Evolutionary conservation across 1,140 invertebrate genomes (phyloP), one percentile per base, ranked within the genome.

Genomic region (Aphidius gifuensis): DNA sequence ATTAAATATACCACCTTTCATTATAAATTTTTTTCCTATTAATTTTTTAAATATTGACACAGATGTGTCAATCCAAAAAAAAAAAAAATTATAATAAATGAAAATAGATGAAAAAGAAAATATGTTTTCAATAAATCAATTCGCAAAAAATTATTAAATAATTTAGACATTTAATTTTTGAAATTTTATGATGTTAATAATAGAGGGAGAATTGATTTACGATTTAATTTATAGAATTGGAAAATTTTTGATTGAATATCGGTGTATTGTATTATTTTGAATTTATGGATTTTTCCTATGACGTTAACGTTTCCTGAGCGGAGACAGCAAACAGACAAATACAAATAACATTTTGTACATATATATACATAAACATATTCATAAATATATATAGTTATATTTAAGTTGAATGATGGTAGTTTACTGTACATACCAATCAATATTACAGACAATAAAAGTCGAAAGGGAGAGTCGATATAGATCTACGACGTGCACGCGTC

Each of bases 231-330:
- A 68, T 64, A 59, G 62, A 66, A 65, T 51, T 54, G 61, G 4
- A 32, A 65, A 66, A 61, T 62, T 66, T 72, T 74, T 71, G 69
- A 74, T 72, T 65, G 60, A 56, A 60, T 47, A 51, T 66, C 63
- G 67, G 62, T 53, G 45, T 58, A 53, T 60, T 60, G 66, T 72
- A 62, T 64, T 70, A 32, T 32, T 32, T 32, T 32, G 1, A 1
- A 32, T 32, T 32, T 32, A 32, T 69, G 61, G 65, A 61, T 16
- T 16, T 16, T 16, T 16, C 16, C 16, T 64, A 64, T 68, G 68
- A 73, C 70, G 63, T 72, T 76, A 74, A 77, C 75, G 72, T 74
- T 78, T 79, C 74, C 78, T 75, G 74, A 69, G 64, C 64, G 66
- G 69, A 71, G 70, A 70, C 66, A 68, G 66, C 4, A 32, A 40